These are phyloP conservation scores for Pseudococcus jackbeardsleyi DNA, from an alignment of 2,888 invertebrate genomes.

Conservation along the genomic window DNA sequence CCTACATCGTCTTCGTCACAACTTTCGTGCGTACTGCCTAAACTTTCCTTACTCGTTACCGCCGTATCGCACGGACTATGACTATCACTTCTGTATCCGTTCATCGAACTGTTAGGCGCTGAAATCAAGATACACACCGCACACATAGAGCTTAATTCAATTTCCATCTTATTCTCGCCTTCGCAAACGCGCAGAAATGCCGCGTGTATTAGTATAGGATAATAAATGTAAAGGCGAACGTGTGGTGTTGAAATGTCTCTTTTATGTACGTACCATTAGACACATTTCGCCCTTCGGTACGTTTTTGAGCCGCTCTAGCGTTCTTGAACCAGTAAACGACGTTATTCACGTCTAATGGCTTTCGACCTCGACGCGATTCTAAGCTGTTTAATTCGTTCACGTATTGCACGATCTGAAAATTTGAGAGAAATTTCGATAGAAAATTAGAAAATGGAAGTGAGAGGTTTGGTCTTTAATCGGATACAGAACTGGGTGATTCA, in stretches of 20 bases:
- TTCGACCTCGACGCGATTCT: constrained; percentile 91
- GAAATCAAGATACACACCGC: background rate
- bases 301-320: constrained; percentile 93
- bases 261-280: constrained; percentile 69
- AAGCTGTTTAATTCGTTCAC: constrained; percentile 93
- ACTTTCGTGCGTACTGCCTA: constrained; percentile 69
- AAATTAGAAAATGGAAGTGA: background rate
- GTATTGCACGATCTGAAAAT: constrained; percentile 85
- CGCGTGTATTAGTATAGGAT: background rate
- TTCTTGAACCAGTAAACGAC: constrained; percentile 99
- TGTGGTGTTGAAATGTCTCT: background rate
- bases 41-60: constrained; percentile 70
- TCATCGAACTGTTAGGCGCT: constrained; percentile 69
- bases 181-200: no score
- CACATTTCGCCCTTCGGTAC: constrained; percentile 79
- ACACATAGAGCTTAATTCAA: background rate
- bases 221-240: background rate
- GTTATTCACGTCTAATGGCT: constrained; percentile 94
- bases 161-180: background rate
- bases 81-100: constrained; percentile 77
- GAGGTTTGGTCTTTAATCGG: no score
- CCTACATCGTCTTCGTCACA: constrained; percentile 74
- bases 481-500: no score
- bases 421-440: background rate
- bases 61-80: constrained; percentile 78